phyloP scores from a whole-genome alignment of 2,888 invertebrate species.

The Epirrhoe tristata region DNA sequence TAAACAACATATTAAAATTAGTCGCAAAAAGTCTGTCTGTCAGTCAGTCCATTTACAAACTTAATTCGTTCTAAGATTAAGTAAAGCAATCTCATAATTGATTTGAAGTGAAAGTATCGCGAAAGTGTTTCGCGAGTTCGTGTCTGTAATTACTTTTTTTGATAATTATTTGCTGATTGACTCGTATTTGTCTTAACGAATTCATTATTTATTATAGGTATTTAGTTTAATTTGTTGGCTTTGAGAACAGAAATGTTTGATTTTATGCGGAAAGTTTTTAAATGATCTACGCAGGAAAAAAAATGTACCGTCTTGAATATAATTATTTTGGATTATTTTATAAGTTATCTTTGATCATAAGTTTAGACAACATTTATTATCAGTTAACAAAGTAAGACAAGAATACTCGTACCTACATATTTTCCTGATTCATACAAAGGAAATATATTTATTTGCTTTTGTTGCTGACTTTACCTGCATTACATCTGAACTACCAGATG shows the following conservation, averaged over 20 bases:
- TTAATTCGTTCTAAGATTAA: conserved; percentile 51
- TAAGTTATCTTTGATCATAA: too few species aligned
- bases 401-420: too few species aligned
- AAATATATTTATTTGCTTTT: background rate
- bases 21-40: conserved; percentile 27
- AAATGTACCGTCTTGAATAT: too few species aligned
- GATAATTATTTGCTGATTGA: conserved; percentile 44
- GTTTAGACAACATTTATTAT: too few species aligned
- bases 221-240: conserved; percentile 35
- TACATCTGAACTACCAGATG: conserved; percentile 50
- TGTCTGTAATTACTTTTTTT: conserved; percentile 43
- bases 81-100: conserved; percentile 51
- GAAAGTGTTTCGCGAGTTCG: conserved; percentile 51
- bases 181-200: conserved; percentile 42
- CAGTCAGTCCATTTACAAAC: conserved; percentile 24
- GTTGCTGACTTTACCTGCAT: background rate
- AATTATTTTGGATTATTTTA: too few species aligned
- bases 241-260: background rate
- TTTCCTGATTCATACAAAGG: too few species aligned
- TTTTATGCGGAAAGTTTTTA: background rate
- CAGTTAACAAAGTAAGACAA: too few species aligned
- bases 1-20: conserved; percentile 6
- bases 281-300: too few species aligned
- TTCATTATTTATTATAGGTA: conserved; percentile 31
- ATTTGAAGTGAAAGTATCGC: conserved; percentile 58